Conservation (phyloP, 1,140 invertebrate genomes). For the Musca vetustissima region DNA sequence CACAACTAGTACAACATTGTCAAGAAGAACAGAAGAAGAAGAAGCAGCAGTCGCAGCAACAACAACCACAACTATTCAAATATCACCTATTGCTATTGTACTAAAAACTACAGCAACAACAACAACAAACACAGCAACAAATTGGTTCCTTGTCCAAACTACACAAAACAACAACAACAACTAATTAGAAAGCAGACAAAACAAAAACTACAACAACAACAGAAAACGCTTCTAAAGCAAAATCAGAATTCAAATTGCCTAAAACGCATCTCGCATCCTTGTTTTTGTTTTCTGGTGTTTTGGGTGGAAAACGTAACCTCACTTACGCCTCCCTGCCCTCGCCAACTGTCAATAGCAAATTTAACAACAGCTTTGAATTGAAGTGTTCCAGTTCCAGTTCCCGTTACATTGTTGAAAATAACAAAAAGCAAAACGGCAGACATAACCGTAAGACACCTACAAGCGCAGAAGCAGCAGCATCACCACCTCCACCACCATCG, state of each 20-base stretch:
- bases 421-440: slow-evolving; percentile 19
- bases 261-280: too few species aligned
- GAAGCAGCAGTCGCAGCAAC: background rate
- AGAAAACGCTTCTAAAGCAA: slow-evolving; percentile 11
- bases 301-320: too few species aligned
- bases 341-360: too few species aligned
- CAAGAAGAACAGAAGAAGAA: slow-evolving; percentile 14
- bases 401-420: slow-evolving; percentile 30
- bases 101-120: slow-evolving; percentile 19
- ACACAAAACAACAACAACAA: slow-evolving; percentile 21
- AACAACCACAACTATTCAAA: slow-evolving; percentile 25
- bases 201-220: slow-evolving; percentile 33
- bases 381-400: too few species aligned
- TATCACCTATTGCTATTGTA: background rate
- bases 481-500: background rate
- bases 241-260: slow-evolving; percentile 29
- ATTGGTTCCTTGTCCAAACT: background rate
- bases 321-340: too few species aligned
- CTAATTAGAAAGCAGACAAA: slow-evolving; percentile 29
- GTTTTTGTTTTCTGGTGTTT: too few species aligned
- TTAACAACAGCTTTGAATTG: too few species aligned
- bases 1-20: slow-evolving; percentile 26
- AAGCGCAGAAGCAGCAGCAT: slow-evolving; percentile 34
- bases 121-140: slow-evolving; percentile 3
- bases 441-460: slow-evolving; percentile 27